Evolutionary conservation across 2,888 invertebrate genomes (phyloP), one percentile per base, ranked within the genome.

Genomic region (Cerastis rubricosa): DNA sequence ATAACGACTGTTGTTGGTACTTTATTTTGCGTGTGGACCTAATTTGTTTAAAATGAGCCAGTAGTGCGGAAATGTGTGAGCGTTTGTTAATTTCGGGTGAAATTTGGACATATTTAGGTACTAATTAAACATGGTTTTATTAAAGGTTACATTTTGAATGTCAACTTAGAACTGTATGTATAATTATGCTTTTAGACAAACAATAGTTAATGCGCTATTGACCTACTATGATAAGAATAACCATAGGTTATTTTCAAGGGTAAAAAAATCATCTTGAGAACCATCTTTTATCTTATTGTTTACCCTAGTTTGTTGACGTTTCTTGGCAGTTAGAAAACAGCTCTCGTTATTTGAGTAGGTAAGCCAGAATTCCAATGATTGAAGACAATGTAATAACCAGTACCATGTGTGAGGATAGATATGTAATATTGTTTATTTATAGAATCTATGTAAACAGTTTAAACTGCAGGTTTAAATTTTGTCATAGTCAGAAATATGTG

Each of bases 191-290:
- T 57, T 57, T 78, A 49, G 40, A 25, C 11, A 80, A 69, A 81
- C 22, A 71, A 25, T 12, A 76, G 35, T 57, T 70, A 78, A 78
- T 40, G 61, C 63, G 63, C 7, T 78, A 78, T 79, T 84, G 80
- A 68, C 84, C 72, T 71, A 84, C 84, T 84, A 43, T 43, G 66
- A 65, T 78, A 64, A 83, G 40, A 66, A 49, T 43, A 25, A 45
- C 57, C 61, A 68, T 79, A 64, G 29, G 29, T 35, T 29, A 17
- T 71, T 71, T 68, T 71, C 71, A 81, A 84, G 72, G 80, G 22
- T 47, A 67, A 40, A 3, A 68, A 54, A 49, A 63, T 5, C 0
- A 54, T 57, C n/a, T 11, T n/a, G 45, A 2, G 17, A 35, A 8
- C 43, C 35, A 29, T 22, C 1, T 49, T 9, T 9, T 4, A 35